Base-by-base conservation (phyloP, 2,113 vertebrate species). In the Cervus canadensis region DNA sequence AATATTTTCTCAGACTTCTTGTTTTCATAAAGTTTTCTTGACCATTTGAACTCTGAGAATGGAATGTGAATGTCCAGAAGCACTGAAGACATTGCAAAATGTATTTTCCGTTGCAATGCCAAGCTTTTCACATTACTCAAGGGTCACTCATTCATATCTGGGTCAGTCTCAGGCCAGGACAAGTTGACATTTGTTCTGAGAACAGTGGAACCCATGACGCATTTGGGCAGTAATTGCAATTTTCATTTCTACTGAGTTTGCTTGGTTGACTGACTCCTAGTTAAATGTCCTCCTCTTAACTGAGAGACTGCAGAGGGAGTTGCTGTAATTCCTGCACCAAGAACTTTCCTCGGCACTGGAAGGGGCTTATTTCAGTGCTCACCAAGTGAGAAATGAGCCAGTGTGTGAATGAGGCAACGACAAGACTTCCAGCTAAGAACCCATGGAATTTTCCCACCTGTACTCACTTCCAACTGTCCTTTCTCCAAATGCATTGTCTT, bases 31-130 rank as follows among this genome's bases (percentile, higher is more conserved):
- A 33, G 17, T 93, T 93, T 92, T 64, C 59, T 93, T 95, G 93
- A 71, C 54, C 82, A 33, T 95, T 94, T 97, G 94, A 97, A 85
- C 64, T 91, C 86, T 85, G 30, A 95, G 87, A 84, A 91, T n/a
- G 43, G 64, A 96, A 91, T 67, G 91, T 52, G 45, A 94, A 16
- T 67, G 26, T 56, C 28, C 48, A 79, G 90, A 79, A 48, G 45
- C 23, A 12, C 6, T 90, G 36, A 52, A 78, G 52, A 86, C 23
- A 36, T 30, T 67, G 67, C 64, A 84, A 93, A 87, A 64, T 12
- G 7, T 15, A 54, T 52, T 95, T 94, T 85, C 48, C 93, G 28
- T 56, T 36, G 71, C 57, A 87, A 2, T 28, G 56, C 57, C 50
- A 76, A 91, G 33, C 13, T 56, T 7, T 95, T 85, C 48, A 28